Percentiles rank a stretch among this genome's conserved stretches.
Conservation (phyloP, 1,140 invertebrate genomes). For the Anoplolepis gracilipes region DNA sequence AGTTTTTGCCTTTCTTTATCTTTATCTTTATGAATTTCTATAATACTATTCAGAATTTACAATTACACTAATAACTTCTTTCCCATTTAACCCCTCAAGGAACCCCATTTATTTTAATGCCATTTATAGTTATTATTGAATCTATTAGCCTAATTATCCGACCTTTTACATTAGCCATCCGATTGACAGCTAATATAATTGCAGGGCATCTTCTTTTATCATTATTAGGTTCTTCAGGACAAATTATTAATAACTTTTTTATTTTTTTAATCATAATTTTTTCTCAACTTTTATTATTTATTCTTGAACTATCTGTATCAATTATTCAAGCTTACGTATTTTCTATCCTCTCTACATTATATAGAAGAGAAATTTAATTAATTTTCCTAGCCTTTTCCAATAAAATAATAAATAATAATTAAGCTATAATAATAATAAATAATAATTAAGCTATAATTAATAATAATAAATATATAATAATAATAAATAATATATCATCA, state of each 20-base stretch:
- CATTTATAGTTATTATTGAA: conserved; percentile 89
- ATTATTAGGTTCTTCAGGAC: conserved; percentile 85
- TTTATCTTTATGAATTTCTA: conserved; percentile 87
- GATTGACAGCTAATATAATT: conserved; percentile 90
- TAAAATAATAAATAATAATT: too few species aligned
- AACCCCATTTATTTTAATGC: conserved; percentile 88
- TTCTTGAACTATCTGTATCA: conserved; percentile 81
- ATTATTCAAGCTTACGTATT: conserved; percentile 75
- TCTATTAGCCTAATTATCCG: conserved; percentile 88
- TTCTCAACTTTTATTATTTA: conserved; percentile 83
- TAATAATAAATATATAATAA: too few species aligned
- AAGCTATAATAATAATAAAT: too few species aligned
- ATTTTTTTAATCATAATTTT: conserved; percentile 86
- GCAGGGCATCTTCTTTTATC: conserved; percentile 89
- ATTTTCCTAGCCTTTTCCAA: too few species aligned
- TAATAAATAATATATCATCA: too few species aligned
- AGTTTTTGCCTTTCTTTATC: conserved; percentile 86
- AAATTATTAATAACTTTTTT: conserved; percentile 84
- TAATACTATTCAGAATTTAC: conserved; percentile 87
- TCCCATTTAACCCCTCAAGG: conserved; percentile 88
- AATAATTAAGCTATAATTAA: too few species aligned
- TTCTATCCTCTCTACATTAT: conserved; percentile 80
- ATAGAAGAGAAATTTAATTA: conserved; percentile 85
- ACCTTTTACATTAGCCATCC: conserved; percentile 88
- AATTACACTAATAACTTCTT: conserved; percentile 87